Base-by-base conservation (phyloP, 30 jellyfish, hydroid and myxozoan species). In the Turritopsis rubra region DNA sequence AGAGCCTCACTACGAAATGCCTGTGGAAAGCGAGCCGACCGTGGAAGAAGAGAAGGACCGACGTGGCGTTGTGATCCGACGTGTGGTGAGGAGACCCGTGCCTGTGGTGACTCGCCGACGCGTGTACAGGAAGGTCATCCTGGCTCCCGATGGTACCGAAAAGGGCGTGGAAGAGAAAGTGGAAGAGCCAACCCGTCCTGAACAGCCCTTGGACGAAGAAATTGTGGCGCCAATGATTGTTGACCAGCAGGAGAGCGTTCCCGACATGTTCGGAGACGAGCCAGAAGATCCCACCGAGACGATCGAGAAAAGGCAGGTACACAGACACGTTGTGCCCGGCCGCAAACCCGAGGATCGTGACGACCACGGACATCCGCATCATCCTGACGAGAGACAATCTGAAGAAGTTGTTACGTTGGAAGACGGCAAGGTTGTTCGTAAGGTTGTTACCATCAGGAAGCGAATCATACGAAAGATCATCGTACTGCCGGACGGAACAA, bases 1-100 rank as follows among this genome's bases (percentile, higher is more conserved):
- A 66, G 88, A 81, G 84, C 97, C 97, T 17, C 90, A 83, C 23
- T 91, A 91, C 72, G 94, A 86, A 66, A 18, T 91, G 91, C 96
- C 96, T 0, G 92, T 31, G 28, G 88, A 72, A 25, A 84, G 92
- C 29, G 72, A 68, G 66, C 91, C 87, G 31, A n/a, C 90, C 1
- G 90, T 87, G 19, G 96, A 91, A 30, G 97, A 86, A 52, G 90
- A 70, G 65, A 83, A 70, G 73, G 94, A 91, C 72, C 79, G 71
- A 29, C 85, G 73, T 13, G 97, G 96, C 19, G 75, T 54, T 70
- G 95, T 91, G 21, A 29, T 82, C 8, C 86, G 88, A 75, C 83
- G 76, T 29, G 83, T 86, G 54, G 70, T 65, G 28, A 71, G 75
- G 68, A 80, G 65, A 71, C 97, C 96, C 3, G 81, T 71, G 28